Conservation (phyloP, 2,113 vertebrate genomes). For the Picathartes gymnocephalus region DNA sequence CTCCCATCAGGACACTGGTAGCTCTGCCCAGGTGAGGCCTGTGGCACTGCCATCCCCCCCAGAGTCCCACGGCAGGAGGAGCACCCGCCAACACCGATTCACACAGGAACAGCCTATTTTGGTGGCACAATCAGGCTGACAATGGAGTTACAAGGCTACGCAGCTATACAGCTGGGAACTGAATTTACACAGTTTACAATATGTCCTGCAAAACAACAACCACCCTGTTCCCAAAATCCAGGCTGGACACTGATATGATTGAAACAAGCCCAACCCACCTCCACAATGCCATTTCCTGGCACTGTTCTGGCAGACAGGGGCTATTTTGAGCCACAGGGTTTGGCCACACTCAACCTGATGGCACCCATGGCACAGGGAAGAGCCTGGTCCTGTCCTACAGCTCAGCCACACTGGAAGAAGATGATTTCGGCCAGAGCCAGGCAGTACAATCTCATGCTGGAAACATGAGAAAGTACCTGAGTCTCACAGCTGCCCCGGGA, state of each 20-base stretch:
- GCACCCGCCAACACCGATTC: not conserved
- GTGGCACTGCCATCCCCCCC: not conserved
- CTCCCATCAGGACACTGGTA: rapidly evolving
- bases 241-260: not conserved
- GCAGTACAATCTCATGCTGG: not conserved
- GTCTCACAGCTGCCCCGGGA: rapidly evolving
- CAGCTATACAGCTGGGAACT: not conserved
- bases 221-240: constrained; percentile 38
- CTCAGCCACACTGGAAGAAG: not conserved
- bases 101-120: constrained; percentile 20
- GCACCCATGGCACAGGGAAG: not conserved
- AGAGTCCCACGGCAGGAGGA: not conserved
- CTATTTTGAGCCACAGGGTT: not conserved
- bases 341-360: not conserved
- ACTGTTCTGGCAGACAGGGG: not conserved
- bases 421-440: not conserved
- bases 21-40: not conserved
- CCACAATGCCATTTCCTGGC: not conserved
- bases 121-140: not conserved
- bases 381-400: not conserved
- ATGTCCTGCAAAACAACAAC: constrained; percentile 24
- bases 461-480: not conserved
- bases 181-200: constrained; percentile 54
- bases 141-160: constrained; percentile 54
- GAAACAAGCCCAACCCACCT: not conserved